Percentiles rank a stretch among this genome's conserved stretches.
Conservation (phyloP, 2,797 vertebrate species). For the Xiphorhynchus erythropygius region DNA sequence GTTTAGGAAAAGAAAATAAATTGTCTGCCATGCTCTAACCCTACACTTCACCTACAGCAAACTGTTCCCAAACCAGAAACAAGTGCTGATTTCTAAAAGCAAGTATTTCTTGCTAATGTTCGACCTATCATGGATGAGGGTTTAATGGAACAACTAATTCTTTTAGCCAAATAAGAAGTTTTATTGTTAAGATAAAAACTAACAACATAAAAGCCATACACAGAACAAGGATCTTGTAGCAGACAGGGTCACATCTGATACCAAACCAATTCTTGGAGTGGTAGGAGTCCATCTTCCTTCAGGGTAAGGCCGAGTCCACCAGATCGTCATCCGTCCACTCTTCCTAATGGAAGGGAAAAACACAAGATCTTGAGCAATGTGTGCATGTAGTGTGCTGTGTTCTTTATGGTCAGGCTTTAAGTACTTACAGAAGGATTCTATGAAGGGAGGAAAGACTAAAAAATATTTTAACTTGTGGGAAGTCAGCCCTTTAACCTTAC, state of each 20-base stretch:
- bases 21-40: neutral
- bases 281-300: neutral
- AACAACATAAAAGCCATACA: neutral
- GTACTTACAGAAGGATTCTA: neutral
- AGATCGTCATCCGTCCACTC: conserved; percentile 90
- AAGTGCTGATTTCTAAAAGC: neutral
- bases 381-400: rapidly evolving
- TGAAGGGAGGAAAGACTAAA: neutral
- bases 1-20: neutral
- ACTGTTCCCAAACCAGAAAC: neutral
- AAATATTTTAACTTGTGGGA: neutral
- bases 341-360: conserved; percentile 75
- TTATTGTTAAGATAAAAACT: neutral
- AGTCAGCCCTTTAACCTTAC: neutral
- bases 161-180: rapidly evolving
- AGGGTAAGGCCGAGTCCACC: conserved; percentile 57
- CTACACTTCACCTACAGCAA: neutral
- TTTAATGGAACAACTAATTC: neutral
- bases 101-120: neutral
- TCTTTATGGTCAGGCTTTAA: neutral
- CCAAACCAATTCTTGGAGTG: rapidly evolving
- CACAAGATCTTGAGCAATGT: rapidly evolving
- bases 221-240: neutral
- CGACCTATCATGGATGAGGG: neutral
- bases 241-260: neutral